Evolutionary conservation across 2,113 vertebrate species (phyloP).

Genomic region (Chitala chitala): DNA sequence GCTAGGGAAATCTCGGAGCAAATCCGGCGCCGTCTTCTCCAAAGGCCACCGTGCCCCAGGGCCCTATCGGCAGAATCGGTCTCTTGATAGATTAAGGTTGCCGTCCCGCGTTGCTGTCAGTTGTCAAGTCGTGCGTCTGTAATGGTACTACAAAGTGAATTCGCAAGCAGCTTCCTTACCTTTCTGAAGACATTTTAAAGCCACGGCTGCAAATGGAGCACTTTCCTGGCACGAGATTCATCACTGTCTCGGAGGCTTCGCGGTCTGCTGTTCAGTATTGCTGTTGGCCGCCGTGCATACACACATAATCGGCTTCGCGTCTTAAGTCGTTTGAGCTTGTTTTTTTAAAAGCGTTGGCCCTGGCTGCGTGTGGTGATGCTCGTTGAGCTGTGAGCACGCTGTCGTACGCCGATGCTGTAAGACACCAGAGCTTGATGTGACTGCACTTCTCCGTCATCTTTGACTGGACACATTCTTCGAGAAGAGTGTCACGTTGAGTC

Average conservation of each 20-base stretch:
- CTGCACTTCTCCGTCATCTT: too few species aligned
- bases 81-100: constrained; percentile 26
- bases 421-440: too few species aligned
- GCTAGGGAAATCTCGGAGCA: constrained; percentile 20
- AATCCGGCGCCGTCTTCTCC: constrained; percentile 2
- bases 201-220: constrained; percentile 15
- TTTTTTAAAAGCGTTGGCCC: too few species aligned
- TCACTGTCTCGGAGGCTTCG: not conserved
- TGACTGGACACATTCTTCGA: too few species aligned
- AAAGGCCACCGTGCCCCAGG: not conserved
- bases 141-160: constrained; percentile 28
- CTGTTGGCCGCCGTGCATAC: not conserved
- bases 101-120: constrained; percentile 25
- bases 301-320: not conserved
- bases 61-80: constrained; percentile 21
- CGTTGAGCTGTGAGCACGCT: too few species aligned
- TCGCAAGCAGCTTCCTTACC: constrained; percentile 17
- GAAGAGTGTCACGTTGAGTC: too few species aligned
- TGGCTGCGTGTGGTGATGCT: too few species aligned
- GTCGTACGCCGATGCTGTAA: too few species aligned
- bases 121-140: constrained; percentile 21
- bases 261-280: not conserved
- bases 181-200: constrained; percentile 22
- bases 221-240: constrained; percentile 12
- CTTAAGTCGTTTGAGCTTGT: not conserved